Base-by-base conservation (phyloP, 2,113 vertebrate species). In the Ceuthmochares aereus region DNA sequence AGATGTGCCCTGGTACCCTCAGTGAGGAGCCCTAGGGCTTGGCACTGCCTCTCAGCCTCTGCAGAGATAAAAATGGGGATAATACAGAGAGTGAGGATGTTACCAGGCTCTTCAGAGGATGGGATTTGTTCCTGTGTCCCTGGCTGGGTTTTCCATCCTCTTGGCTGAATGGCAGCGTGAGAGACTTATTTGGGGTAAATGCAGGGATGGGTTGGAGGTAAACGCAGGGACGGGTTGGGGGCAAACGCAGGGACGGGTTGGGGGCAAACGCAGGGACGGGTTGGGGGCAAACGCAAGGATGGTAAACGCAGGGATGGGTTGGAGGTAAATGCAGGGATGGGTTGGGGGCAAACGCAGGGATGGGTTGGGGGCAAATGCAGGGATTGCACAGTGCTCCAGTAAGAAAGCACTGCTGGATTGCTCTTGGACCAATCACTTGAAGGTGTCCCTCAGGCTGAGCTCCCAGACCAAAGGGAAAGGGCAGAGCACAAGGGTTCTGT, bases 41-140 rank as follows among this genome's bases (percentile, higher is more conserved):
- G 47, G 77, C 42, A 30, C 23, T 43, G 69, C 74, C 69, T 59
- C 60, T 74, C 51, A 2, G 15, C 47, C 23, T 37, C 75, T 75
- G 23, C 0, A 0, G 47, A 47, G 34, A 9, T 3, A 62, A 90
- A 94, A 76, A 45, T 0, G 3, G 4, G 34, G 43, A 27, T 42
- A 51, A 86, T 1, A 19, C 0, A 2, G 58, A 47, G 9, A 30
- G 23, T 2, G 20, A 43, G 49, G 40, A 47, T 2, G 19, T 9
- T 14, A 17, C 9, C 32, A 16, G 21, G 70, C 10, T 47, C 0
- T 7, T 16, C 13, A 7, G 55, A 51, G 59, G 25, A 11, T 16
- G 17, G 69, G 42, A 25, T 63, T 58, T 59, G 17, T 7, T 63
- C 32, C 27, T 0, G 0, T 26, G 34, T 19, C 52, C 34, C 34